Base-by-base conservation (phyloP, 2,113 vertebrate genomes). In the Mixornis gularis region DNA sequence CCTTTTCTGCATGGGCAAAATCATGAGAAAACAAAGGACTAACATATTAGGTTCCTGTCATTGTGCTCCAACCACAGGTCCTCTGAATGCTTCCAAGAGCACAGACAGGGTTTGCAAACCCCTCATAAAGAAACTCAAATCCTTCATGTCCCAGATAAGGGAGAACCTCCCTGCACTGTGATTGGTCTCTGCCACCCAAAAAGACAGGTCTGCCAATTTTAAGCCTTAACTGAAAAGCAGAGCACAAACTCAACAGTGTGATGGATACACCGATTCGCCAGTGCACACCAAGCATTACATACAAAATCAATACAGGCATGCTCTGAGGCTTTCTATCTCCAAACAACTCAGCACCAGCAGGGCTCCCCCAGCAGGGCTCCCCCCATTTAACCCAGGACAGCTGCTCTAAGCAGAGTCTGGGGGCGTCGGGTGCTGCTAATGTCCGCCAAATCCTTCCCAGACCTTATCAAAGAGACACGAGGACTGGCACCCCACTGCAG, bases 31-130 rank as follows among this genome's bases (percentile, higher is more conserved):
- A 7, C 17, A 38, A n/a, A 74, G 29, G 34, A 48, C 13, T 24
- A 59, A n/a, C 0, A 4, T 0, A 0, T 36, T 34, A 48, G 20
- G 11, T 44, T 34, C 13, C 29, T 53, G 40, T 15, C 20, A 3
- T 53, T 38, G 6, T 62, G 41, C 17, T 70, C 30, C 43, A 73
- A 15, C 16, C 21, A 5, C 6, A 34, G 41, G 46, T 49, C 21
- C 22, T 53, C 71, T 66, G 56, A 85, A 38, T 7, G 13, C 24
- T 41, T 88, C 32, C 51, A 49, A 73, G 24, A 63, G 4, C 29
- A 48, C 18, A 85, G 40, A 36, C 16, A n/a, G 38, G 13, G 12
- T 14, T 20, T 32, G 79, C 21, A 86, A 78, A 30, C 4, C 5
- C 19, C 7, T 49, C 1, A 0, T 12, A 44, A 69, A 12, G 64